A percentile compares a stretch with the other conserved stretches of the same genome.
Conservation (phyloP, 2,888 invertebrate species). For the Andricus quercusramuli region DNA sequence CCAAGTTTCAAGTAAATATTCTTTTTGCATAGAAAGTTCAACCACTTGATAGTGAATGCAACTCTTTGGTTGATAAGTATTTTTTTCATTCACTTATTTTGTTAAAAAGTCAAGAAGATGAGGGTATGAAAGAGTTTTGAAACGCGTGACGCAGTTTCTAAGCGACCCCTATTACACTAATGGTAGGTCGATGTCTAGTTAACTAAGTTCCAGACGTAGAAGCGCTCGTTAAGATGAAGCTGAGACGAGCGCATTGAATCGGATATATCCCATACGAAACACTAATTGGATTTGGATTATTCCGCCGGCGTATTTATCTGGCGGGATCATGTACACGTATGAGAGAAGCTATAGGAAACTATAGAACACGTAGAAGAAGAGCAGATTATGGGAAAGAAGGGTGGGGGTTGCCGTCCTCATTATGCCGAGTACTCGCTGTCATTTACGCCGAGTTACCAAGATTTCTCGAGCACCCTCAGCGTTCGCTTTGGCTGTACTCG, state of each 20-base stretch:
- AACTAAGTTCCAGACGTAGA: background rate
- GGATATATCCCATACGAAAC: constrained; percentile 9
- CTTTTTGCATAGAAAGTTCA: no score
- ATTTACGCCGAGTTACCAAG: constrained; percentile 69
- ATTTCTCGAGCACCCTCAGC: constrained; percentile 63
- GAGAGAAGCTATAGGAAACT: background rate
- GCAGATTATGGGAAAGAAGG: constrained; percentile 26
- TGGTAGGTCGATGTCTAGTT: no score
- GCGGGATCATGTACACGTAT: background rate
- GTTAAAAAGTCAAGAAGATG: no score
- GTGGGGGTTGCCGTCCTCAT: constrained; percentile 62
- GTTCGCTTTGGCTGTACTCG: constrained; percentile 56
- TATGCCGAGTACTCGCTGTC: constrained; percentile 66
- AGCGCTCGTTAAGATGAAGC: background rate
- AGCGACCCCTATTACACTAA: no score
- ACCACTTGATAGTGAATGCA: no score
- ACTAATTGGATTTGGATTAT: constrained; percentile 39
- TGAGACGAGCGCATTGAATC: background rate
- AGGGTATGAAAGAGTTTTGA: no score
- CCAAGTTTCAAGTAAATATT: no score
- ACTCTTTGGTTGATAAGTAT: no score
- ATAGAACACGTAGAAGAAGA: constrained; percentile 10
- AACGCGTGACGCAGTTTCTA: no score
- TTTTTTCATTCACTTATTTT: no score
- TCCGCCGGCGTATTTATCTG: constrained; percentile 28